These are phyloP conservation scores for Parnassius apollo DNA, from an alignment of 2,888 invertebrate species.

Conservation along the genomic window DNA sequence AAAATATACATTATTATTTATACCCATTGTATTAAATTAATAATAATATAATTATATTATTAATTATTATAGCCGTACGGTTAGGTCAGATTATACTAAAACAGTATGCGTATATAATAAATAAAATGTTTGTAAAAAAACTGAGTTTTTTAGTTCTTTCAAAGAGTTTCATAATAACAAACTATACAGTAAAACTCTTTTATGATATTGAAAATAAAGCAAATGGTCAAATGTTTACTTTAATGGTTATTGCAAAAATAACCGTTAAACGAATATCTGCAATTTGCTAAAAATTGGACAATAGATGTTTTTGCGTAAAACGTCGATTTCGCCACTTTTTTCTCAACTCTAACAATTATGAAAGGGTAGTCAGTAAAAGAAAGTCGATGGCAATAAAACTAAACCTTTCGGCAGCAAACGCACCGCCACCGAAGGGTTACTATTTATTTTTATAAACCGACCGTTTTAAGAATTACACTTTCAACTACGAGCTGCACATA, in stretches of 20 bases:
- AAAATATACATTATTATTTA: too few relatives aligned
- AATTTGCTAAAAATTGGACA: slow-evolving; percentile 47
- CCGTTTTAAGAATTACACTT: slow-evolving; percentile 58
- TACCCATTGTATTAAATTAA: too few relatives aligned
- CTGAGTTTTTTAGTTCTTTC: background rate
- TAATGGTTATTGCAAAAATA: slow-evolving; percentile 29
- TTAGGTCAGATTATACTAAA: too few relatives aligned
- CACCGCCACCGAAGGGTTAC: slow-evolving; percentile 74
- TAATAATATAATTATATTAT: too few relatives aligned
- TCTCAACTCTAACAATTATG: slow-evolving; percentile 68
- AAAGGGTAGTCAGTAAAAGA: slow-evolving; percentile 66
- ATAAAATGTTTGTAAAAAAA: background rate
- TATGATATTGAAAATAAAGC: slow-evolving; percentile 30
- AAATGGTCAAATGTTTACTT: slow-evolving; percentile 16
- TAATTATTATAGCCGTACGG: too few relatives aligned
- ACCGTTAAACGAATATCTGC: slow-evolving; percentile 37
- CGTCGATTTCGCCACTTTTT: slow-evolving; percentile 54
- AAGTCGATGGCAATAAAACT: slow-evolving; percentile 73
- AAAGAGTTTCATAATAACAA: slow-evolving; percentile 28
- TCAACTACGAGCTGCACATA: slow-evolving; percentile 51
- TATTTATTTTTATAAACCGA: slow-evolving; percentile 71
- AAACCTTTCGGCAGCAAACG: slow-evolving; percentile 75
- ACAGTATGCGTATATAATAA: background rate
- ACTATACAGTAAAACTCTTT: slow-evolving; percentile 27
- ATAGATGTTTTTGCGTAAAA: slow-evolving; percentile 52